These are phyloP conservation scores for Eucera pruinosa DNA, from an alignment of 2,888 invertebrate genomes.

Conservation along the genomic window DNA sequence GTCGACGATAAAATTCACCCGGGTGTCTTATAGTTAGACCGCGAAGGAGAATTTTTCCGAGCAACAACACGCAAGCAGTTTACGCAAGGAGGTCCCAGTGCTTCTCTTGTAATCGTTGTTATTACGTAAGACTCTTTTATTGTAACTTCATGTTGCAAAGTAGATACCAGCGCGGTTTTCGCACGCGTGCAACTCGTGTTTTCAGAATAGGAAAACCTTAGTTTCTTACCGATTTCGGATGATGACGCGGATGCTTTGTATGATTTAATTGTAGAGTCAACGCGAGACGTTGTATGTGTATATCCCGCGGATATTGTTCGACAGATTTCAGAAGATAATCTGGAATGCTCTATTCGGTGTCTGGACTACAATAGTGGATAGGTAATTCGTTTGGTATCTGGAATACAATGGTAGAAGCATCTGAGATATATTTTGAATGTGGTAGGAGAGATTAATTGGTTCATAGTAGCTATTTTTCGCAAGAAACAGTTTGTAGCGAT, in stretches of 20 bases:
- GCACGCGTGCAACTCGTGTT: slow-evolving; percentile 21
- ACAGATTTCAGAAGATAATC: not conserved
- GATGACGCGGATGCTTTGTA: not conserved
- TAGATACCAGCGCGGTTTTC: slow-evolving; percentile 13
- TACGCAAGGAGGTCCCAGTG: slow-evolving; percentile 37
- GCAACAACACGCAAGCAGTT: slow-evolving; percentile 24
- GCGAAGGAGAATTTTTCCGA: slow-evolving; percentile 39
- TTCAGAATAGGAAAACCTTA: not conserved
- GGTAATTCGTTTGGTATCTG: not conserved
- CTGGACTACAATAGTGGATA: not conserved
- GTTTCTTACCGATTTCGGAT: not conserved
- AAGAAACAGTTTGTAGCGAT: not conserved
- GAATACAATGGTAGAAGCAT: slow-evolving; percentile 16
- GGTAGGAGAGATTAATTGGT: not conserved
- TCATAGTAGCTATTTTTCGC: not conserved
- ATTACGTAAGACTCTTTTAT: slow-evolving; percentile 54
- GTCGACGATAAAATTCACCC: slow-evolving; percentile 38
- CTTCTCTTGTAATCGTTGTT: slow-evolving; percentile 34
- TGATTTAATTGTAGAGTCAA: slow-evolving; percentile 7
- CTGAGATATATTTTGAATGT: not conserved
- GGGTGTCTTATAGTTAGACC: slow-evolving; percentile 11
- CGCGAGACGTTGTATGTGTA: not conserved
- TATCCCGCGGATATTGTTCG: not conserved
- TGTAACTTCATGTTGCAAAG: slow-evolving; percentile 26
- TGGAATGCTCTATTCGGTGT: not conserved